Conservation (phyloP, 2,113 vertebrate species). For the Sula dactylatra region DNA sequence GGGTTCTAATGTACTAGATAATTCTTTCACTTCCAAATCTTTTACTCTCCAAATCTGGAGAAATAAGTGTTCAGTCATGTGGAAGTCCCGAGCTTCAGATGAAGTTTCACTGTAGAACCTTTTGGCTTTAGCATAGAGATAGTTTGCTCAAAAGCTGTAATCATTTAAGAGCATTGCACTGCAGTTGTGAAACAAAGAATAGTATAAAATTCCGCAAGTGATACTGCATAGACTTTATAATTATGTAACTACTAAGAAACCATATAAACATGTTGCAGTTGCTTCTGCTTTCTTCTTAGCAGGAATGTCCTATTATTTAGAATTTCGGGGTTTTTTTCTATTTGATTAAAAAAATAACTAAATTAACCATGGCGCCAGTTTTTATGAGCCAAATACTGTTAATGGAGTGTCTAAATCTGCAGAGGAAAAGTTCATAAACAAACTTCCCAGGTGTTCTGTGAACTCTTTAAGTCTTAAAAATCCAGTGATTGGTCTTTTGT, state of each 20-base stretch:
- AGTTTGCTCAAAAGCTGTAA: slow-evolving; percentile 57
- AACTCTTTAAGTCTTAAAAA: not conserved
- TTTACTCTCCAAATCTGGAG: slow-evolving; percentile 9
- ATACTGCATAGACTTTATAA: slow-evolving; percentile 64
- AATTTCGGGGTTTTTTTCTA: slow-evolving; percentile 17
- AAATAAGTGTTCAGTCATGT: slow-evolving; percentile 59
- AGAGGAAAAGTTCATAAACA: not conserved
- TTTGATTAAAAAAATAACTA: slow-evolving; percentile 11
- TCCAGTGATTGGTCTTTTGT: not conserved
- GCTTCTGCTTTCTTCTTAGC: slow-evolving; percentile 55
- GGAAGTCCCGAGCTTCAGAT: slow-evolving; percentile 60
- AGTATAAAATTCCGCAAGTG: slow-evolving; percentile 49
- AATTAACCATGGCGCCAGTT: slow-evolving; percentile 6
- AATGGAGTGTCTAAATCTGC: not conserved
- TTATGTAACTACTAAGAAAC: slow-evolving; percentile 71
- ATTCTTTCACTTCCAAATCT: not conserved
- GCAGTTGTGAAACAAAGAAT: slow-evolving; percentile 61
- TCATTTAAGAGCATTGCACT: slow-evolving; percentile 57
- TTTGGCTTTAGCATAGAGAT: slow-evolving; percentile 60
- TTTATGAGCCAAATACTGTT: not conserved
- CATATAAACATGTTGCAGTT: slow-evolving; percentile 50
- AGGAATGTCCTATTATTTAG: slow-evolving; percentile 15
- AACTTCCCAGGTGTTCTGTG: not conserved
- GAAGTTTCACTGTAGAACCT: slow-evolving; percentile 61
- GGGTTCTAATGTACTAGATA: not conserved